Base-by-base conservation (phyloP, 2,888 invertebrate genomes). In the Synanthedon andrenaeformis region DNA sequence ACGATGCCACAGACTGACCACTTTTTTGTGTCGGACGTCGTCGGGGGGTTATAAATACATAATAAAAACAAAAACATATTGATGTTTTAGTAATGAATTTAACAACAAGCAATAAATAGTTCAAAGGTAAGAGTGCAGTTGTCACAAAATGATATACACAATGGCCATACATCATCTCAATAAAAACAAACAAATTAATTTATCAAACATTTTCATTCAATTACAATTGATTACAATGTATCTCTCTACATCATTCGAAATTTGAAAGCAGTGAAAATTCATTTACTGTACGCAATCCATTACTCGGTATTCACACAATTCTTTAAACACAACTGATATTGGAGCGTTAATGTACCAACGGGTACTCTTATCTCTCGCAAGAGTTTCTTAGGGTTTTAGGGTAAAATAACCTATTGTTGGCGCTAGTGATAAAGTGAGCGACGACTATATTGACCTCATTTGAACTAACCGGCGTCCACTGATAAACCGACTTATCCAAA, bases 391-490 rank as follows among this genome's bases (percentile, higher is more conserved):
- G n/a, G n/a, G n/a, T n/a, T n/a, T 45, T 45, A 45, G 45, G 45
- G 45, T 45, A 45, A 45, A 45, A 45, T n/a, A 45, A n/a, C 45
- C 14, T 45, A 45, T 45, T 45, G 45, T 45, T 12, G 45, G 45
- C 6, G 13, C 45, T 45, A n/a, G 12, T 45, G 45, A 45, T 45
- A 45, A 45, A 45, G 13, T 45, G 45, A 56, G 54, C 51, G 55
- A 52, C 53, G 61, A 63, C 66, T 49, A 53, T 52, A 53, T 52
- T 53, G 59, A 67, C 69, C 69, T 59, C 66, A 55, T 67, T 64
- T 67, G 63, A 55, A 54, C 60, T 51, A 14, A 45, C 35, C 35
- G 35, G 35, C 35, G 35, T 35, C 35, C 35, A 51, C 6, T 8
- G 59, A 59, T 59, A 59, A 57, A 41, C 51, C 48, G 49, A 49